Evolutionary conservation across 1,140 invertebrate species (phyloP).

Genomic region (Lasaia peninsularis): DNA sequence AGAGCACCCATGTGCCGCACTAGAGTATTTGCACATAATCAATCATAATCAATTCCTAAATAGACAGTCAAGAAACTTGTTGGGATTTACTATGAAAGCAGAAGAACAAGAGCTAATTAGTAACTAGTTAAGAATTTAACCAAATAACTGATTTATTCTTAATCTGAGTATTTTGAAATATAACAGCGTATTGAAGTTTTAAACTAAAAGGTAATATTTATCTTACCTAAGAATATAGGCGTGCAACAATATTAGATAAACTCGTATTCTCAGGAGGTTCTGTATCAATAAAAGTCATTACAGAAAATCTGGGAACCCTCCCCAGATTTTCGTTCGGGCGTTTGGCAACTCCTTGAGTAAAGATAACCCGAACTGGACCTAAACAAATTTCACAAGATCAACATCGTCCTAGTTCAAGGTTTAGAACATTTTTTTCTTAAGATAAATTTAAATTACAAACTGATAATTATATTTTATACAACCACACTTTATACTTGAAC

Average conservation of each 20-base stretch:
- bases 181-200: too few relatives aligned
- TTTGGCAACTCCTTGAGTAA: slow-evolving; percentile 27
- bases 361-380: slow-evolving; percentile 41
- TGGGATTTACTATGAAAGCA: too few relatives aligned
- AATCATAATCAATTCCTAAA: too few relatives aligned
- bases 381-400: slow-evolving; percentile 37
- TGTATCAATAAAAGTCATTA: slow-evolving; percentile 43
- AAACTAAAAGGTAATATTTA: background rate
- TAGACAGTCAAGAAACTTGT: too few relatives aligned
- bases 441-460: slow-evolving; percentile 31
- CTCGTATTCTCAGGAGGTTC: slow-evolving; percentile 21
- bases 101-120: too few relatives aligned
- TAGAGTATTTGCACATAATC: too few relatives aligned
- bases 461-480: slow-evolving; percentile 17
- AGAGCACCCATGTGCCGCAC: too few relatives aligned
- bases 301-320: slow-evolving; percentile 32
- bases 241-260: slow-evolving; percentile 20
- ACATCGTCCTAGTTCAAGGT: slow-evolving; percentile 17
- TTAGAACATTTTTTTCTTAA: background rate
- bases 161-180: too few relatives aligned
- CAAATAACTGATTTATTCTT: background rate
- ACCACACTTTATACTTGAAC: too few relatives aligned
- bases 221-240: background rate
- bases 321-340: too few relatives aligned
- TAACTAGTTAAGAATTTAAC: background rate